Evolutionary conservation across 2,888 invertebrate species (phyloP), one percentile per base, ranked within the genome.

Genomic region (Drosophila pseudotalamancana): DNA sequence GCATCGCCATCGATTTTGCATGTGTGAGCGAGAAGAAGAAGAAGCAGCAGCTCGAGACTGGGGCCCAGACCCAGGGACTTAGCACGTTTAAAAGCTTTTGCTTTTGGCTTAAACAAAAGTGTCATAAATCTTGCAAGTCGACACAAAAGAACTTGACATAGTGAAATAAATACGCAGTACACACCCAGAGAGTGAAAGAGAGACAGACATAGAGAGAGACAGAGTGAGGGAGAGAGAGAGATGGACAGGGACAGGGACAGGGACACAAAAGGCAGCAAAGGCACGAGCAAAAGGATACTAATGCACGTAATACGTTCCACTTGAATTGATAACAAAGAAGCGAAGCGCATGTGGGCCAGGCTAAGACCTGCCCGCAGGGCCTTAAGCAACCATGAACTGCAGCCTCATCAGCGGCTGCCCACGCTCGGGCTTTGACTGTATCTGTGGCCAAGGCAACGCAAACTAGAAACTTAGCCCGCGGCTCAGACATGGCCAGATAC

Each of bases 1-100:
- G 76, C 78, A 87, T 79, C 79, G 56, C 71, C 81, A 89, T 89
- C 77, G 87, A 89, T 89, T 89, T 89, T 87, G 74, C 82, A 85
- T 87, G 73, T 66, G 60, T 51, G 59, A 64, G 37, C 68, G 48
- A 11, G 9, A 4, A 27, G 27, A 27, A 27, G 27, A 27, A n/a
- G n/a, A 42, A 56, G 48, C 50, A 55, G 40, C 32, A 42, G 48
- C 23, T 4, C 5, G 46, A 12, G 49, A n/a, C n/a, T n/a, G n/a
- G n/a, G n/a, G n/a, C n/a, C 37, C 9, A 5, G 50, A 11, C 18
- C 43, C 51, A 42, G 32, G 12, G 6, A 29, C 29, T 37, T 31
- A 21, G 45, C 57, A 57, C 70, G 80, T 73, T 73, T 76, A 77
- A 79, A 80, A 76, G 74, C 72, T 74, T 77, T 72, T 72, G 63